Base-by-base conservation (phyloP, 2,113 vertebrate genomes). In the Hipposideros armiger region DNA sequence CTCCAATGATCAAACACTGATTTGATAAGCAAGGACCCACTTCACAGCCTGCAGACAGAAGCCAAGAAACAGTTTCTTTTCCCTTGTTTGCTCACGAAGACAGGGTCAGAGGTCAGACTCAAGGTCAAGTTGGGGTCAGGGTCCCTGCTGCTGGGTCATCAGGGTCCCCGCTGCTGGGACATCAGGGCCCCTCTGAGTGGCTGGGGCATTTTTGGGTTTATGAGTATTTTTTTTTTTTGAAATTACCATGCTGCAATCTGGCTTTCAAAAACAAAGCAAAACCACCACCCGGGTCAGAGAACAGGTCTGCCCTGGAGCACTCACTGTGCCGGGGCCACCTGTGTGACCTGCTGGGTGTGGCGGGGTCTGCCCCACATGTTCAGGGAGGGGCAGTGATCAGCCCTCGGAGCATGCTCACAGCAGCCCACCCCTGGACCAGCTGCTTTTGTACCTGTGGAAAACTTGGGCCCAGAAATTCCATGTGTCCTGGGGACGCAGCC, bases 1-100 rank as follows among this genome's bases (percentile, higher is more conserved):
- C 76, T 64, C 19, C 0, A 2, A 0, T 19, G 19, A 30, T 28
- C 85, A 67, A 17, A 1, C 8, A 17, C 0, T 0, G 67, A 5
- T 47, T 40, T 20, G 13, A 22, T 24, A 3, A 56, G 50, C 47
- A 19, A 47, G 50, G 78, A 17, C 24, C 32, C 1, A 0, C 6
- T 58, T 40, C 56, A 4, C 11, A 32, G 74, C 52, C 52, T 15
- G 52, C 16, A 15, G 52, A 54, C 16, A 54, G 52, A 54, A 54
- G 52, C 16, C 52, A 54, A 54, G 16, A 54, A 15, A 26, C 0
- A 5, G 22, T 7, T 56, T 40, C n/a, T 24, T 36, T 16, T 15
- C 16, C 32, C 9, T 28, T 5, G 42, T 20, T 9, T 5, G 74
- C 32, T 47, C 0, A 2, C 17, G 28, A 66, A 45, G 74, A 36